Evolutionary conservation across 1,140 invertebrate genomes (phyloP).

Genomic region (Eueides isabella): DNA sequence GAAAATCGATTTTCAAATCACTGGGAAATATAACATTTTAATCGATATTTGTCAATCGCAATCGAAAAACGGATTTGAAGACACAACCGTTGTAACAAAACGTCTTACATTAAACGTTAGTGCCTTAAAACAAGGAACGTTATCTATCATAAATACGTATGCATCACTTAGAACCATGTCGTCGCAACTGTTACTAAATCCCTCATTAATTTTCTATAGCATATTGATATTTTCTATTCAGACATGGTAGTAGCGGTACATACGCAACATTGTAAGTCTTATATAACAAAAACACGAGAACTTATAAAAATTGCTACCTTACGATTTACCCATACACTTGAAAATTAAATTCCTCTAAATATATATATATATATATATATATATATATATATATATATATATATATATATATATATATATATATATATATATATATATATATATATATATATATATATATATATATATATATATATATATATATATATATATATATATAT

Average conservation of each 20-base stretch:
- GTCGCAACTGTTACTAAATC: background rate
- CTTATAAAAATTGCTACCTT: conserved; percentile 4
- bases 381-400: background rate
- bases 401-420: background rate
- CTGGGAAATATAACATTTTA: background rate
- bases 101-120: conserved; percentile 63
- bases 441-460: background rate
- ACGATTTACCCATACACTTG: background rate
- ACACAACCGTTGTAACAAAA: conserved; percentile 73
- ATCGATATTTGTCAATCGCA: conserved; percentile 9
- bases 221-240: background rate
- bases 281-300: conserved; percentile 25
- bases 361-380: background rate
- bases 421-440: no score
- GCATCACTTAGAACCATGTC: conserved; percentile 22
- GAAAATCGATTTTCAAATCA: conserved; percentile 1
- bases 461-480: background rate
- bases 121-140: conserved; percentile 73
- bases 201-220: conserved; percentile 1
- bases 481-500: background rate
- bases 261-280: background rate
- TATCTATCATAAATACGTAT: conserved; percentile 57
- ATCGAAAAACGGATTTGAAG: conserved; percentile 38
- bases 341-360: background rate
- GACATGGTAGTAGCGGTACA: conserved; percentile 6